These are phyloP conservation scores for Xenentodon cancila DNA, from an alignment of 2,797 vertebrate genomes.

Conservation along the genomic window DNA sequence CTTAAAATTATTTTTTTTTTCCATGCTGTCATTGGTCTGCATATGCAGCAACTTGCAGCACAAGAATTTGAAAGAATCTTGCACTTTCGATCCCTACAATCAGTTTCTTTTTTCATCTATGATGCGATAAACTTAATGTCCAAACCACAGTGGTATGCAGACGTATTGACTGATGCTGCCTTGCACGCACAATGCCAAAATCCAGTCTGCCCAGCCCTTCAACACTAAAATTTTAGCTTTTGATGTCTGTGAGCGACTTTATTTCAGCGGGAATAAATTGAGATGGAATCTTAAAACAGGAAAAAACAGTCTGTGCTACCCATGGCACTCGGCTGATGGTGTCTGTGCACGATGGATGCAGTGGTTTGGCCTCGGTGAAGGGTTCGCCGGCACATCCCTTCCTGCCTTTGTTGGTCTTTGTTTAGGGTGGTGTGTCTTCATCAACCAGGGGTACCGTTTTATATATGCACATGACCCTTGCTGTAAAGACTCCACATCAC, in stretches of 20 bases:
- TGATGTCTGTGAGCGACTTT: conserved; percentile 42
- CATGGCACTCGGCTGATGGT: conserved; percentile 33
- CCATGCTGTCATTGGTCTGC: background rate
- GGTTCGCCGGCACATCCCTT: conserved; percentile 70
- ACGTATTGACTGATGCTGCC: background rate
- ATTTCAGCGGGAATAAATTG: conserved; percentile 30
- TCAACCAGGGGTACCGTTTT: conserved; percentile 41
- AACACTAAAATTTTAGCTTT: conserved; percentile 11
- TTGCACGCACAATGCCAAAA: too few species aligned
- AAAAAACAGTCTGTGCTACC: conserved; percentile 51
- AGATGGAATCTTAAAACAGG: conserved; percentile 57
- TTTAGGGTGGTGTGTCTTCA: conserved; percentile 60
- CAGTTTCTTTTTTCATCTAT: background rate
- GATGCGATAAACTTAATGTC: too few species aligned
- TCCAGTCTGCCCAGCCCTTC: too few species aligned
- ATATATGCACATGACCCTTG: conserved; percentile 35
- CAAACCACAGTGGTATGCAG: too few species aligned
- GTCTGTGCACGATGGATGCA: conserved; percentile 37
- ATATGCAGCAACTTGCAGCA: conserved; percentile 1
- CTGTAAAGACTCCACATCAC: conserved; percentile 28
- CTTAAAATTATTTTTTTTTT: background rate
- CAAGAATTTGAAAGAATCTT: background rate
- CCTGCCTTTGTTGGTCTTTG: conserved; percentile 80
- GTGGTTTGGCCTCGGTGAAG: conserved; percentile 32
- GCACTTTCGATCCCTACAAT: background rate